Evolutionary conservation across 2,888 invertebrate genomes (phyloP), one percentile per base, ranked within the genome.

Genomic region (Eudemis profundana): DNA sequence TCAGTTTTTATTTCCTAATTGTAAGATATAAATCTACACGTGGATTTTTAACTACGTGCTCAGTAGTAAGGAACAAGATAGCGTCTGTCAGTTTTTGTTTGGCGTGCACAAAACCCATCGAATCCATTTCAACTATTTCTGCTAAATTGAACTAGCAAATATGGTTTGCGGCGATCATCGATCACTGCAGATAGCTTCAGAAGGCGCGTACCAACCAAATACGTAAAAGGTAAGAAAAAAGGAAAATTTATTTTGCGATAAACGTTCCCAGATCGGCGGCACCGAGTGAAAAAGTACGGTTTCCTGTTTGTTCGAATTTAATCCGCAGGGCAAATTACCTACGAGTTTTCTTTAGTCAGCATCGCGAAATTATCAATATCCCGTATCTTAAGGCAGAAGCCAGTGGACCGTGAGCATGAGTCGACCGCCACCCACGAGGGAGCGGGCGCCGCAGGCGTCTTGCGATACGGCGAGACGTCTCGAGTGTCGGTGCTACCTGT

Each of bases 381-480:
- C 38, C 53, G 65, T 65, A 53, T 60, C 59, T 59, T 46, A 29
- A 50, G 42, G 40, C 33, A 49, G 50, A 17, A 66, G 49, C 61
- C 61, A 61, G 61, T 36, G 61, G n/a, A 61, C 49, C 61, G 66
- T 56, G 54, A 65, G 36, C 47, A 33, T 29, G 38, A 53, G 61
- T 14, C 56, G 56, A 47, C 40, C 61, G 61, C 66, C 61, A 54
- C 61, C 66, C 61, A 49, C 29, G 61, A 61, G 61, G 61, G 54
- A 29, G 27, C 51, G 54, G 19, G 27, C 51, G 72, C 74, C 75
- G 69, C 71, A 56, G 72, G 73, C 73, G 71, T 72, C 75, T 74
- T 71, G 70, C 69, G 78, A 77, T 72, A 73, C 74, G 78, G 79
- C 84, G 85, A 87, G 87, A 89, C 89, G 88, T 90, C 89, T 89